phyloP scores from a whole-genome alignment of 2,797 vertebrate genomes.

The Ceryle rudis region DNA sequence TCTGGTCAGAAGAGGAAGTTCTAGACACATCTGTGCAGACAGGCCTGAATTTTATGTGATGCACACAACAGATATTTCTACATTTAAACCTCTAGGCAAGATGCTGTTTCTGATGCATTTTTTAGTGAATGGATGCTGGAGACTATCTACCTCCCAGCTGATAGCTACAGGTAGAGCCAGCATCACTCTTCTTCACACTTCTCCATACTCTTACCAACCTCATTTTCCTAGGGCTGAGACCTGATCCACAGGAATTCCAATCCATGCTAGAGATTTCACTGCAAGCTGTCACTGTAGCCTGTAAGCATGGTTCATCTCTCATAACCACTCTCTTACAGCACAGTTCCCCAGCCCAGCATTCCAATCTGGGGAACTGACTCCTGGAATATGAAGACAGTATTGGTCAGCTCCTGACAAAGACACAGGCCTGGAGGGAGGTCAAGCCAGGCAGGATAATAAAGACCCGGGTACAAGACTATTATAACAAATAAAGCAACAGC shows the following conservation, averaged over 20 bases:
- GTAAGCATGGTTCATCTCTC: neutral
- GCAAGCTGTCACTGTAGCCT: neutral
- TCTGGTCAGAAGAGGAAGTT: neutral
- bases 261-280: neutral
- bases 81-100: neutral
- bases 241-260: neutral
- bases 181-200: neutral
- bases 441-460: neutral
- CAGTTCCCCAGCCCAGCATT: neutral
- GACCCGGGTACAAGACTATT: neutral
- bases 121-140: neutral
- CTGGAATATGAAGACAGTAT: neutral
- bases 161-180: neutral
- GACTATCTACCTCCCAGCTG: neutral
- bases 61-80: neutral
- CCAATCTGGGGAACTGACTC: neutral
- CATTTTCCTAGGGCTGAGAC: neutral
- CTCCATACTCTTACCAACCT: neutral
- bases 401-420: neutral
- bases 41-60: neutral
- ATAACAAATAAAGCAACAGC: neutral
- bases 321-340: neutral
- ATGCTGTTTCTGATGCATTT: neutral
- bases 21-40: neutral
- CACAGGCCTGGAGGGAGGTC: neutral